Percentiles rank a stretch among this genome's conserved stretches.
Evolutionary conservation across 1,140 invertebrate species (phyloP).

Genomic region (Yoshiicerus persimilis): DNA sequence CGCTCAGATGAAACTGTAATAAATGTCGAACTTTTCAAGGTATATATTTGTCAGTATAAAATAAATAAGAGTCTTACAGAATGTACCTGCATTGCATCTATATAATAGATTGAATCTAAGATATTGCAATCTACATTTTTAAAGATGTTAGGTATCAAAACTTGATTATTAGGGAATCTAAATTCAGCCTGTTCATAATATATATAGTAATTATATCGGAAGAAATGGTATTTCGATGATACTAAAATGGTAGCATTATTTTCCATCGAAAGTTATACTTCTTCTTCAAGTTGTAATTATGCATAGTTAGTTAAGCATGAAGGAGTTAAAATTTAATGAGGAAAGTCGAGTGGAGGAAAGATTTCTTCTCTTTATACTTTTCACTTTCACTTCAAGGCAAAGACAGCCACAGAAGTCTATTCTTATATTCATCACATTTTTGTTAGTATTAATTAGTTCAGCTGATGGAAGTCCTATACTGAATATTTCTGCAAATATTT

Average conservation of each 20-base stretch:
- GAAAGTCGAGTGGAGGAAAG: neutral
- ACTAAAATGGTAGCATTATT: no score
- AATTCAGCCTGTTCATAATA: no score
- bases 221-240: no score
- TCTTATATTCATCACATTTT: neutral
- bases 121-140: no score
- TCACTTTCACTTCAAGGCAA: neutral
- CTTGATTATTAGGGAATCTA: no score
- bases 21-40: neutral
- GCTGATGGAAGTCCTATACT: neutral
- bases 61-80: neutral
- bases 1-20: neutral
- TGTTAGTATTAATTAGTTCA: neutral
- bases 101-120: no score
- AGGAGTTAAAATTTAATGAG: neutral
- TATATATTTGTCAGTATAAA: neutral
- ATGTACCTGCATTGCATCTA: no score
- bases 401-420: neutral
- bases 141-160: no score
- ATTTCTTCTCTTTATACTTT: neutral
- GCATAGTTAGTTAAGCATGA: neutral
- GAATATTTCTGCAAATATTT: neutral
- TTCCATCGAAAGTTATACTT: no score
- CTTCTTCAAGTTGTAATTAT: no score
- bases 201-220: no score